Evolutionary conservation across 2,888 invertebrate species (phyloP).

Genomic region (Nephrotoma appendiculata): DNA sequence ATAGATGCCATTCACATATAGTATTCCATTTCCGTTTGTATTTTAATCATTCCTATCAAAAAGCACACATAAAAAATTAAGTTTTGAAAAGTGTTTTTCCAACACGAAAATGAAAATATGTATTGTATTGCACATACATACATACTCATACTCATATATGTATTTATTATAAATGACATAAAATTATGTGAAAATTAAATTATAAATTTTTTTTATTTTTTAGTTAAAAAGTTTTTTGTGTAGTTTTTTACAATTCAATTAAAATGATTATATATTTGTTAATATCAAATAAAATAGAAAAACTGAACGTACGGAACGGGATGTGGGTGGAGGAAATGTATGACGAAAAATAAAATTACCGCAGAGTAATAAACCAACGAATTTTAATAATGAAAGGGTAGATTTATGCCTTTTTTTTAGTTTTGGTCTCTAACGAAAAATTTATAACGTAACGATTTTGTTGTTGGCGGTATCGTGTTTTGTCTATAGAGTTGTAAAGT

Average conservation of each 20-base stretch:
- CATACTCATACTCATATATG: neutral
- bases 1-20: neutral
- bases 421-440: neutral
- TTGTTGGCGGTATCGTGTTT: neutral
- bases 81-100: neutral
- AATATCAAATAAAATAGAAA: neutral
- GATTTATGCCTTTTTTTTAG: neutral
- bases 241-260: neutral
- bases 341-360: neutral
- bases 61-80: neutral
- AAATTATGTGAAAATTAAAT: neutral
- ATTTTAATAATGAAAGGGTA: neutral
- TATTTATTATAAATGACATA: neutral
- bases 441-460: neutral
- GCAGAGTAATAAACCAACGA: neutral
- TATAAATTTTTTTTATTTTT: neutral
- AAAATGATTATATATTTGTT: neutral
- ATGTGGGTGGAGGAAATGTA: neutral
- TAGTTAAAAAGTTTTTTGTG: neutral
- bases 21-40: neutral
- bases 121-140: neutral
- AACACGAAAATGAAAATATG: neutral
- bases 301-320: neutral
- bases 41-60: neutral
- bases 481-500: neutral